A percentile compares a stretch with the other conserved stretches of the same genome.
These are phyloP conservation scores for Iguana delicatissima DNA, from an alignment of 2,797 vertebrate species.

Conservation along the genomic window DNA sequence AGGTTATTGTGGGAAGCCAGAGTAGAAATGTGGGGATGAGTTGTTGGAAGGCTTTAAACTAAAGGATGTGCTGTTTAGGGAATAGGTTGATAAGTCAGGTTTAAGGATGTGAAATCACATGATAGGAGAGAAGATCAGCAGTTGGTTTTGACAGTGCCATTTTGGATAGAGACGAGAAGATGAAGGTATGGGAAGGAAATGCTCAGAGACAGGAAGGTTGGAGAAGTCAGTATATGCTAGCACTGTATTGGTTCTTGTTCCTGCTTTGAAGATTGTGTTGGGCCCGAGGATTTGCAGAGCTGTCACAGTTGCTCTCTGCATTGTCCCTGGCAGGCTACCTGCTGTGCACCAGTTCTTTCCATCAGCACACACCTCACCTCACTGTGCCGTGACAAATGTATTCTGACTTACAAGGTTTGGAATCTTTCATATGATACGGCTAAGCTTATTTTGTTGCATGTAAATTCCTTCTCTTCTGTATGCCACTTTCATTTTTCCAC, in stretches of 20 bases:
- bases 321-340: background rate
- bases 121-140: background rate
- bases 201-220: background rate
- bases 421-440: constrained; percentile 19
- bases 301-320: background rate
- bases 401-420: constrained; percentile 25
- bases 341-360: background rate
- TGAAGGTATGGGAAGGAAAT: background rate
- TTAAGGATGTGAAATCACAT: background rate
- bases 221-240: background rate
- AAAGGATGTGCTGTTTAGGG: background rate
- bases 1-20: background rate
- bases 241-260: background rate
- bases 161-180: background rate
- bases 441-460: constrained; percentile 25
- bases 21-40: background rate
- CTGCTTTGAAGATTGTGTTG: background rate
- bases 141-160: background rate
- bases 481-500: constrained; percentile 7
- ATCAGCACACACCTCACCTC: constrained; percentile 14
- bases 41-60: background rate
- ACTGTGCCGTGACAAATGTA: background rate
- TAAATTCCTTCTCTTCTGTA: background rate
- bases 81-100: background rate
- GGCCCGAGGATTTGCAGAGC: too few species aligned